phyloP scores from a whole-genome alignment of 2,888 invertebrate species.

The Phengaris arion region DNA sequence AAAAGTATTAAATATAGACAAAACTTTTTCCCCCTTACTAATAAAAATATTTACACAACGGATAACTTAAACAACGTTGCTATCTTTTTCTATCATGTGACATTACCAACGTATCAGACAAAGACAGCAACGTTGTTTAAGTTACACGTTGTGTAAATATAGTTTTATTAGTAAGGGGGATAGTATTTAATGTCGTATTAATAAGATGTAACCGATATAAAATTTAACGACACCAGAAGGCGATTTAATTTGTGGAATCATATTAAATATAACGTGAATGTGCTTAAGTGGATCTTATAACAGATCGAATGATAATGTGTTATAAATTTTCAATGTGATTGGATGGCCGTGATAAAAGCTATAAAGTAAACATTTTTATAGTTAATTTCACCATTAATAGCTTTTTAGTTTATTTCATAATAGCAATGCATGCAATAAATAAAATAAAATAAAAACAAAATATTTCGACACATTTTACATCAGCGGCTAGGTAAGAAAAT shows the following conservation, averaged over 20 bases:
- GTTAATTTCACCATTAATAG: not conserved
- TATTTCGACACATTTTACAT: slow-evolving; percentile 1
- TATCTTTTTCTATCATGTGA: no score
- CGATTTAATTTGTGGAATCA: not conserved
- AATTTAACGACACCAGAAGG: not conserved
- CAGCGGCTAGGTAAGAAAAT: not conserved
- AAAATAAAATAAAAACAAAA: not conserved
- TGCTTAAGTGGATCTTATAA: not conserved
- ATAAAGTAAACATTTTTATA: slow-evolving; percentile 16
- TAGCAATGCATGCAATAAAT: not conserved
- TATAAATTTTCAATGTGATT: slow-evolving; percentile 10
- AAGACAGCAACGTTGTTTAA: no score
- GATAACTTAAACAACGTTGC: no score
- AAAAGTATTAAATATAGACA: not conserved
- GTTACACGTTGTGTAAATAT: no score
- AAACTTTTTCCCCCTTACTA: not conserved
- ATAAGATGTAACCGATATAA: slow-evolving; percentile 5
- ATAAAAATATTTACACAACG: no score
- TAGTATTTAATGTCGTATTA: not conserved
- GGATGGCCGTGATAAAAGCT: slow-evolving; percentile 9
- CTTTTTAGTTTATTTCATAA: not conserved
- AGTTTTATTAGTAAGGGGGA: not conserved
- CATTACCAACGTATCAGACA: no score
- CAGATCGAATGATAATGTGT: not conserved
- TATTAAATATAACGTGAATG: not conserved